Conservation (phyloP, 2,113 vertebrate species). For the Tonatia bakeri region DNA sequence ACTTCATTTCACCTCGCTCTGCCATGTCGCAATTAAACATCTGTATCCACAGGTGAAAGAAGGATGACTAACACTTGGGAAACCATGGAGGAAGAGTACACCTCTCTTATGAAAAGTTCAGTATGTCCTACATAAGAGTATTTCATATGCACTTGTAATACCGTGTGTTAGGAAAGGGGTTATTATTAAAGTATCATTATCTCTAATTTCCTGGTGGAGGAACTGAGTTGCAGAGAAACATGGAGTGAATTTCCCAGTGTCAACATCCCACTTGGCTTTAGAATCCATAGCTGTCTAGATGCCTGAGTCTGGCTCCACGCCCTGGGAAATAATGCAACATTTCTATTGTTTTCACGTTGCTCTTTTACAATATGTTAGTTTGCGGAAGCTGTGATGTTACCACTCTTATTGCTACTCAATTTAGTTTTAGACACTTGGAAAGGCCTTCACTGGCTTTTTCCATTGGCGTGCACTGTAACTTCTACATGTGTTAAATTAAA, state of each 20-base stretch:
- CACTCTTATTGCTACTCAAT: neutral
- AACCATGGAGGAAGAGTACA: neutral
- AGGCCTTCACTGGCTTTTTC: neutral
- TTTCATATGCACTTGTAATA: neutral
- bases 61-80: neutral
- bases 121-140: neutral
- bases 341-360: neutral
- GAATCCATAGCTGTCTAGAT: neutral
- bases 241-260: neutral
- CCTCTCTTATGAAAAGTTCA: neutral
- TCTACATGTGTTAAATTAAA: neutral
- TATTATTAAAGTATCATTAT: constrained; percentile 22
- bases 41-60: neutral
- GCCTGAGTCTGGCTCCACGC: neutral
- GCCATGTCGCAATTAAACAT: neutral
- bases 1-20: neutral
- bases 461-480: neutral
- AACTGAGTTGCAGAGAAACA: constrained; percentile 17
- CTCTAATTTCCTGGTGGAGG: constrained; percentile 40
- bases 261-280: constrained; percentile 14
- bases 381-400: neutral
- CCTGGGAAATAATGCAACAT: neutral
- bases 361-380: neutral
- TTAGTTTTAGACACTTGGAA: neutral
- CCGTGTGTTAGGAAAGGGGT: neutral